phyloP scores from a whole-genome alignment of 2,113 vertebrate genomes.

The Mus spicilegus region DNA sequence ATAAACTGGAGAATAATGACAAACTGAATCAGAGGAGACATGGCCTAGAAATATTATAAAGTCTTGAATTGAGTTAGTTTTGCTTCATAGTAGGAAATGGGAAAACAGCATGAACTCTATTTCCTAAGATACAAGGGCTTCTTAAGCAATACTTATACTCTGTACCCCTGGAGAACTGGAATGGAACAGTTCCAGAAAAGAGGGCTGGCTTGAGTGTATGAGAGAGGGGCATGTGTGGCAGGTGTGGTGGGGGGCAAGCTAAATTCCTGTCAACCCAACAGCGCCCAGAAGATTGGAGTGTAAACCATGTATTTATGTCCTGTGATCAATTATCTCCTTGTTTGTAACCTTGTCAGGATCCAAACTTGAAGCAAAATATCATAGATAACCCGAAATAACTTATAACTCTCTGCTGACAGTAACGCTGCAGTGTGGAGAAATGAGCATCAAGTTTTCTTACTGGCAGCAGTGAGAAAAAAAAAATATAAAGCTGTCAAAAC shows the following conservation, averaged over 20 bases:
- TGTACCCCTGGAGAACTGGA: not conserved
- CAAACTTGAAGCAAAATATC: constrained; percentile 6
- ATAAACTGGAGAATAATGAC: constrained; percentile 38
- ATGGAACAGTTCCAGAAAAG: not conserved
- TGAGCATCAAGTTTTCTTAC: not conserved
- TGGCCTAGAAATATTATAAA: not conserved
- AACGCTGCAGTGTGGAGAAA: not conserved
- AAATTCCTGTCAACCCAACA: not conserved
- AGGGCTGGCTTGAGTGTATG: not conserved
- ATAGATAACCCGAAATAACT: not conserved
- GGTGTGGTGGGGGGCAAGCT: too few relatives aligned
- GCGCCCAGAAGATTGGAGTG: not conserved
- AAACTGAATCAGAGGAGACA: constrained; percentile 57
- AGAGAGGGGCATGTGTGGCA: not conserved
- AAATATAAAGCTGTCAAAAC: not conserved
- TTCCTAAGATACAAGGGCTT: not conserved
- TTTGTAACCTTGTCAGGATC: constrained; percentile 18
- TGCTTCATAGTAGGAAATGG: constrained; percentile 41
- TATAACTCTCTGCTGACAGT: not conserved
- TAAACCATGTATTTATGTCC: not conserved
- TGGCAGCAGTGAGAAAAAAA: not conserved
- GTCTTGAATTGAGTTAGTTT: constrained; percentile 43
- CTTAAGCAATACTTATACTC: not conserved
- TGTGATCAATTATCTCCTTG: not conserved
- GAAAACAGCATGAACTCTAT: constrained; percentile 44